Evolutionary conservation across 2,888 invertebrate genomes (phyloP), one percentile per base, ranked within the genome.

Genomic region (Diarsia dahlii): DNA sequence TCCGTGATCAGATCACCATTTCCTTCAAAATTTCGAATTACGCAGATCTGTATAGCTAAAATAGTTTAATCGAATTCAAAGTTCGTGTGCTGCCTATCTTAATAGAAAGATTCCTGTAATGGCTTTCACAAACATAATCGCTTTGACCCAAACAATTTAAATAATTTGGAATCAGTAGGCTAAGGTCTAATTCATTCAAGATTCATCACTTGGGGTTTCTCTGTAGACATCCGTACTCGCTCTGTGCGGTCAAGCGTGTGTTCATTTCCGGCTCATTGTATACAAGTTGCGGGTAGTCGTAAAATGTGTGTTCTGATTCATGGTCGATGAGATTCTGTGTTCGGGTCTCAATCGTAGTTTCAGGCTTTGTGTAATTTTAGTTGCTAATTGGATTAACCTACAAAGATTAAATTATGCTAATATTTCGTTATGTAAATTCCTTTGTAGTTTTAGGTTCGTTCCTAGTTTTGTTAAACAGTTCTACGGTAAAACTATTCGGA

Each of bases 211-310:
- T 45, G 8, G 3, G 12, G n/a, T 63, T 63, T 13, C 45, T 63
- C n/a, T 63, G 5, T 23, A 63, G n/a, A 3, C 45, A 63, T 23
- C 1, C 13, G 45, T 6, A 45, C n/a, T 63, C 45, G 39, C 45
- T 45, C 62, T 63, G 45, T 45, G 60, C 18, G 63, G n/a, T 63
- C 63, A 63, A 45, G 63, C 45, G 45, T 15, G 45, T 13, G n/a
- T 45, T 63, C 20, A 45, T 63, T 45, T 63, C n/a, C n/a, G n/a
- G 45, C 13, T 28, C 9, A n/a, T 45, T 45, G 63, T 45, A 8
- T 63, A 63, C n/a, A 63, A n/a, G 63, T 63, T 63, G 45, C 63
- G 63, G 45, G n/a, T n/a, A 45, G 63, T 63, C 45, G 63, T 63
- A 13, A 45, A 63, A 63, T 63, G 15, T 63, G 45, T 34, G 13